Conservation (phyloP, 2,113 vertebrate genomes). For the Thomomys bottae region DNA sequence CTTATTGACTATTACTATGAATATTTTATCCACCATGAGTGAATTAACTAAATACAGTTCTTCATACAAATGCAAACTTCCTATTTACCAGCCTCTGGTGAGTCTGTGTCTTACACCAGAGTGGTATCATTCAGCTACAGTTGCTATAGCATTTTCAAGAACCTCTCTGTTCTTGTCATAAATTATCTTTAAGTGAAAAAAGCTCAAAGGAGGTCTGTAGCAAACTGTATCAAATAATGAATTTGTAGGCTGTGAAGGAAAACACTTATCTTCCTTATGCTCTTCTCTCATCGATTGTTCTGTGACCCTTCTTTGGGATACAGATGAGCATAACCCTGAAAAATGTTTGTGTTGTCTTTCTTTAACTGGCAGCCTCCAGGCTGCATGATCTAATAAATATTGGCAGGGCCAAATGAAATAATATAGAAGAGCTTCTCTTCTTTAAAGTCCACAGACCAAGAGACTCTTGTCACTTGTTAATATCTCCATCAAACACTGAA, state of each 20-base stretch:
- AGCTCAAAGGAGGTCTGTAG: constrained; percentile 92
- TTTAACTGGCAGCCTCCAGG: constrained; percentile 88
- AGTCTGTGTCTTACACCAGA: constrained; percentile 84
- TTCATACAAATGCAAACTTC: constrained; percentile 89
- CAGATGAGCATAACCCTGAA: constrained; percentile 90
- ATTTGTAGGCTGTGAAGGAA: constrained; percentile 90
- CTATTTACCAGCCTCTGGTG: constrained; percentile 87
- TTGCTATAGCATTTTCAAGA: constrained; percentile 99
- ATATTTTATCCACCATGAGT: constrained; percentile 84
- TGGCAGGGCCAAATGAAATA: constrained; percentile 93
- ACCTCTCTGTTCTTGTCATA: constrained; percentile 98
- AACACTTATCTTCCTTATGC: constrained; percentile 92
- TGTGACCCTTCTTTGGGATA: constrained; percentile 88
- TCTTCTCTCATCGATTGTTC: constrained; percentile 89
- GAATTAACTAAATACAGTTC: constrained; percentile 87
- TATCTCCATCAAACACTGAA: constrained; percentile 93
- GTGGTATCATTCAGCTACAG: constrained; percentile 90
- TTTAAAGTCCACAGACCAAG: constrained; percentile 93
- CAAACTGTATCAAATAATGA: constrained; percentile 91
- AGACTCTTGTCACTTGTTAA: constrained; percentile 93
- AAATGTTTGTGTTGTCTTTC: constrained; percentile 90
- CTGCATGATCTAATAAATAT: constrained; percentile 93
- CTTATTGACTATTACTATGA: constrained; percentile 84
- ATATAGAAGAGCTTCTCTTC: constrained; percentile 91
- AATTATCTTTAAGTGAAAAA: constrained; percentile 99